Conservation (phyloP, 2,113 vertebrate genomes). For the Plecturocebus donacophilus region DNA sequence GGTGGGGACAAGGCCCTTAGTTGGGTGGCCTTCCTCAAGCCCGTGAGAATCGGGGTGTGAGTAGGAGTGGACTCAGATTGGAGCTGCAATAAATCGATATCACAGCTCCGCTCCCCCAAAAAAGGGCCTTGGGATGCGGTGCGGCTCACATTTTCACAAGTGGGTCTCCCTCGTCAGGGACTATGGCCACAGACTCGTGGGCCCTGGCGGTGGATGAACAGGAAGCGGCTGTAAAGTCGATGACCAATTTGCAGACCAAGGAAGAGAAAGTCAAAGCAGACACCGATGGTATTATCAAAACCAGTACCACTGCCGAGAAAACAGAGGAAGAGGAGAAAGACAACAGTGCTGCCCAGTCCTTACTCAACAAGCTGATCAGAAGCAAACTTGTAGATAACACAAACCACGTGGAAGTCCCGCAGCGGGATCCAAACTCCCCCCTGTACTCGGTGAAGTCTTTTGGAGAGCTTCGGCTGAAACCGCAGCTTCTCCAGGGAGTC, state of each 20-base stretch:
- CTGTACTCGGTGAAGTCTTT: constrained; percentile 97
- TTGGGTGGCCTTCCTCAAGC: background rate
- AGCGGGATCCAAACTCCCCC: constrained; percentile 94
- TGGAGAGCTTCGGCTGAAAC: constrained; percentile 94
- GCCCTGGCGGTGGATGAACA: constrained; percentile 90
- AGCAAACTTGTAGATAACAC: constrained; percentile 92
- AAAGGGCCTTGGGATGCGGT: fast-evolving
- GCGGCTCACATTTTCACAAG: fast-evolving
- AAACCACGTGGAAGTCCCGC: constrained; percentile 96
- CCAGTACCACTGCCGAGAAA: no score
- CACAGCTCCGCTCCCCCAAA: background rate
- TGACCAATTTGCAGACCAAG: no score
- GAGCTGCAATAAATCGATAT: constrained; percentile 64
- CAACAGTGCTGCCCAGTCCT: constrained; percentile 89
- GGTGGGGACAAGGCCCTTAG: background rate
- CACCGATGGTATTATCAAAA: no score
- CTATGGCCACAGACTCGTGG: constrained; percentile 92
- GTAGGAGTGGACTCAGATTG: background rate
- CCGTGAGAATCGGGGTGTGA: background rate
- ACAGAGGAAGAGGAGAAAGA: no score
- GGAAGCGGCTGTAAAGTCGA: constrained; percentile 86
- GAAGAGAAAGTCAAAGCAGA: no score
- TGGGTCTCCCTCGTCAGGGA: background rate
- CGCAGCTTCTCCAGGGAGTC: constrained; percentile 92
- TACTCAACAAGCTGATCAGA: constrained; percentile 95